Evolutionary conservation across 2,888 invertebrate genomes (phyloP), one percentile per base, ranked within the genome.

Genomic region (Pollenia griseotomentosa): DNA sequence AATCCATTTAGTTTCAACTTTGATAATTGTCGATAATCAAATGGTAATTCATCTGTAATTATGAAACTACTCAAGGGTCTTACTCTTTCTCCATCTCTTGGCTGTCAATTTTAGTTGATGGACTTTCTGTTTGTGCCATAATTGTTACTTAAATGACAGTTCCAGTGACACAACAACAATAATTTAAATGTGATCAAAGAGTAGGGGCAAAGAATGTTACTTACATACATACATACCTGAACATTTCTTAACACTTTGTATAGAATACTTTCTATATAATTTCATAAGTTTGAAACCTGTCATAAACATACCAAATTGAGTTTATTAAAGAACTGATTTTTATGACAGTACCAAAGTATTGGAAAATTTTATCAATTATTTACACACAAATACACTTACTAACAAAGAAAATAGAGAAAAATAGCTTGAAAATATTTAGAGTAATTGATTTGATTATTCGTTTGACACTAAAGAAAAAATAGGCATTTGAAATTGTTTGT

Each of bases 1-100:
- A 68, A 65, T 68, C 68, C 33, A 87, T 77, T 73, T 57, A 71
- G 14, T 83, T 71, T 66, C 8, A 46, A 46, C 59, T 79, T 79
- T 74, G 73, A 19, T 74, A 84, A 84, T 78, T 84, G 57, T 70
- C 87, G 51, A 66, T 63, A 87, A 84, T 87, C 81, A 84, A 81
- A 82, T 81, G 40, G 78, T 87, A 84, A 87, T 82, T 87, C 81
- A 82, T 74, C 68, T 74, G 51, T 66, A 84, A 82, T 84, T 87
- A 84, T 74, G 63, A 11, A 77, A 81, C 61, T 40, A 73, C 53
- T 83, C 65, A 86, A 70, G n/a, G 23, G 4, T 57, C 46, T 48
- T 16, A 46, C 9, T 23, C n/a, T 33, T 33, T 66, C 12, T 40
- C 53, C 6, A 19, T 51, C 40, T 33, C 16, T 68, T 14, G 40